A percentile compares a stretch with the other conserved stretches of the same genome.
Evolutionary conservation across 1,140 invertebrate genomes (phyloP).

Genomic region (Drosophila kanapiae): DNA sequence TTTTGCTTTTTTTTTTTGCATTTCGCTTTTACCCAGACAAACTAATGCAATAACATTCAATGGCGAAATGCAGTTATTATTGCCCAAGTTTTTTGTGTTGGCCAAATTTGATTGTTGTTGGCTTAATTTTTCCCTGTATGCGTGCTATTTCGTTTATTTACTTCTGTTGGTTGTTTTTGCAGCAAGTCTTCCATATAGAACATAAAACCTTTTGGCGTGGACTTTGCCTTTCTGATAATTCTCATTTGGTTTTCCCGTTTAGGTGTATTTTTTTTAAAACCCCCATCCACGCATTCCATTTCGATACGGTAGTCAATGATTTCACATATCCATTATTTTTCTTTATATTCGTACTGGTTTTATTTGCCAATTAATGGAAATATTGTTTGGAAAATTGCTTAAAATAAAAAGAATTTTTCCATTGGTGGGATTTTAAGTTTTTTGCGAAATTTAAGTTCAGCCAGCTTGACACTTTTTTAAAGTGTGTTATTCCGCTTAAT

Average conservation of each 20-base stretch:
- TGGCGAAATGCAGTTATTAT: constrained; percentile 77
- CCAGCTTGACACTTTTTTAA: constrained; percentile 19
- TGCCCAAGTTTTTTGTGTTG: constrained; percentile 51
- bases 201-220: constrained; percentile 66
- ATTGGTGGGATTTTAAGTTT: constrained; percentile 48
- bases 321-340: constrained; percentile 14
- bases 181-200: constrained; percentile 56
- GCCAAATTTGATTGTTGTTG: constrained; percentile 53
- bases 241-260: constrained; percentile 43
- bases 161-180: constrained; percentile 63
- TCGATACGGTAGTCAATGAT: constrained; percentile 22
- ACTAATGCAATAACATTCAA: constrained; percentile 82
- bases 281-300: constrained; percentile 38
- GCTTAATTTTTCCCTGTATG: constrained; percentile 41
- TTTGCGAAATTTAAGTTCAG: constrained; percentile 39
- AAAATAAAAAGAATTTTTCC: constrained; percentile 53
- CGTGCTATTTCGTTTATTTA: constrained; percentile 66
- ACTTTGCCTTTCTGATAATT: constrained; percentile 53
- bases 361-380: constrained; percentile 72
- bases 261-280: background rate
- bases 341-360: constrained; percentile 41
- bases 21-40: constrained; percentile 29
- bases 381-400: constrained; percentile 64
- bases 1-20: background rate
- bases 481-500: constrained; percentile 49